phyloP scores from a whole-genome alignment of 2,888 invertebrate genomes.

The Pristionchus maxplancki region DNA sequence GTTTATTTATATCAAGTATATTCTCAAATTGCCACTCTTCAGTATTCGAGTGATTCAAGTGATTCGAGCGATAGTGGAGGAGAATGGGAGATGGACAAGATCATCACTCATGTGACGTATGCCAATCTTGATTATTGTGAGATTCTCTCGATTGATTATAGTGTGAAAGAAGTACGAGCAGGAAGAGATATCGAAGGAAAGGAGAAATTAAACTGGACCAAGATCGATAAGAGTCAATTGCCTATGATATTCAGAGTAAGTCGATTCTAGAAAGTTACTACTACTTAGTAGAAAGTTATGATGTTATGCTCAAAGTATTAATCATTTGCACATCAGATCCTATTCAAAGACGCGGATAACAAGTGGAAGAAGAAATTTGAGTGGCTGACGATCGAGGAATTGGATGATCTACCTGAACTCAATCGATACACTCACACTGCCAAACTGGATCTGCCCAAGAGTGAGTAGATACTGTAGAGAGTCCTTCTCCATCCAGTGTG shows the following conservation, averaged over 20 bases:
- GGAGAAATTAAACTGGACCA: neutral
- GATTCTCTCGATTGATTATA: neutral
- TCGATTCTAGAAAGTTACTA: too few species aligned
- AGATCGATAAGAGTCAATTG: neutral
- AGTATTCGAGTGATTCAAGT: neutral
- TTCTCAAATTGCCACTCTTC: neutral
- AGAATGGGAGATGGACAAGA: neutral
- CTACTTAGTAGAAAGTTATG: too few species aligned
- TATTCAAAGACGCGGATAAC: neutral
- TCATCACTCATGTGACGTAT: neutral
- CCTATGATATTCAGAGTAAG: neutral
- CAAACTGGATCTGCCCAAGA: neutral
- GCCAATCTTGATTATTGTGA: neutral
- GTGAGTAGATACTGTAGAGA: neutral
- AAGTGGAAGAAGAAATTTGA: neutral
- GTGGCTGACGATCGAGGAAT: neutral
- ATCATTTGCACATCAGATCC: too few species aligned
- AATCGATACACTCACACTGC: neutral
- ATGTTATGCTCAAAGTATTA: neutral
- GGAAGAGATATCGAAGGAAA: conserved; percentile 6
- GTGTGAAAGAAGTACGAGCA: neutral
- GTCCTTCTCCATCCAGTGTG: neutral
- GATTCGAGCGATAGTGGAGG: neutral
- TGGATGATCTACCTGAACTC: neutral
- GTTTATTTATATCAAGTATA: neutral